These are phyloP conservation scores for Coremacera marginata DNA, from an alignment of 2,888 invertebrate species.

Conservation along the genomic window DNA sequence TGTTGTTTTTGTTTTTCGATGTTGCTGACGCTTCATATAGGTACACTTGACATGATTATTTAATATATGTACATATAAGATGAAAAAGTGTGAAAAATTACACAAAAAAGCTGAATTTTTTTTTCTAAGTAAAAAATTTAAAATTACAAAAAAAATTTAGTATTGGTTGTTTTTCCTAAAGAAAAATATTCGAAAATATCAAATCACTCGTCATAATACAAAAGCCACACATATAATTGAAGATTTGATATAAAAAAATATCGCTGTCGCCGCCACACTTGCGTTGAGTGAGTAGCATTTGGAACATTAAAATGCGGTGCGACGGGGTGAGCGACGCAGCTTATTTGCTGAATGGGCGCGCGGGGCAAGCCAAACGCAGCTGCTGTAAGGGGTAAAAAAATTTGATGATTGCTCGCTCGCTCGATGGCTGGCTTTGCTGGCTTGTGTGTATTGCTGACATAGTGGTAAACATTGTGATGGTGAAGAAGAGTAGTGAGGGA, in stretches of 20 bases:
- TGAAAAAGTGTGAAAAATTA: slow-evolving; percentile 9
- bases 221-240: slow-evolving; percentile 8
- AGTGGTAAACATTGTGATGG: not conserved
- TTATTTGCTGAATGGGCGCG: not conserved
- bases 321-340: not conserved
- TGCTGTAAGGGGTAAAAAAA: slow-evolving; percentile 10
- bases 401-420: slow-evolving; percentile 16
- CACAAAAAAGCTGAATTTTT: not conserved
- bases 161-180: too few relatives aligned
- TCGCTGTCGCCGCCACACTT: slow-evolving; percentile 4
- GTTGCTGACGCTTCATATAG: slow-evolving; percentile 7
- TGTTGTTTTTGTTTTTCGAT: slow-evolving; percentile 12
- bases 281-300: slow-evolving; percentile 7
- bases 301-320: slow-evolving; percentile 10
- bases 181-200: not conserved
- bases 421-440: slow-evolving; percentile 39
- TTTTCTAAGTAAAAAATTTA: not conserved
- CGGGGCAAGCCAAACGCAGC: not conserved
- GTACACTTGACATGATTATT: slow-evolving; percentile 26
- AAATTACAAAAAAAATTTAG: not conserved
- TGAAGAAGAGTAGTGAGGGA: not conserved
- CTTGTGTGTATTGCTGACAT: slow-evolving; percentile 23
- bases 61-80: slow-evolving; percentile 7
- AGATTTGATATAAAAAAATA: slow-evolving; percentile 19
- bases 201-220: not conserved